A percentile compares a stretch with the other conserved stretches of the same genome.
phyloP scores from a whole-genome alignment of 2,888 invertebrate genomes.

The Nezara viridula region DNA sequence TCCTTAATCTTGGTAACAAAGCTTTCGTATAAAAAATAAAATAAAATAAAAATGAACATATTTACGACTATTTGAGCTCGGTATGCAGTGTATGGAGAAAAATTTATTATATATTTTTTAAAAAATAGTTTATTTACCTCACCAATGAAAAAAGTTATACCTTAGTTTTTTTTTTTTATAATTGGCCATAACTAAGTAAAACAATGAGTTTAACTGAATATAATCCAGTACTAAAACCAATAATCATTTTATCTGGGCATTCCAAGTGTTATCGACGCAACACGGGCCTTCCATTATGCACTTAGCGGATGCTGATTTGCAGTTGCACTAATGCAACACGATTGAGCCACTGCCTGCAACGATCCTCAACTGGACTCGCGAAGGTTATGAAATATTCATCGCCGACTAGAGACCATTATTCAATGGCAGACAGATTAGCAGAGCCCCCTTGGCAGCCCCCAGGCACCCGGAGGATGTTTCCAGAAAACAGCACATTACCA shows the following conservation, averaged over 20 bases:
- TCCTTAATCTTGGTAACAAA: too few relatives aligned
- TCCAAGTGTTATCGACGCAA: background rate
- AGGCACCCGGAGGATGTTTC: background rate
- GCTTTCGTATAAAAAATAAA: too few relatives aligned
- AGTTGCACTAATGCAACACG: background rate
- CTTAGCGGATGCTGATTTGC: background rate
- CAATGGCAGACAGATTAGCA: constrained; percentile 15
- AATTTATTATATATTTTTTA: too few relatives aligned
- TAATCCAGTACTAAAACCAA: too few relatives aligned
- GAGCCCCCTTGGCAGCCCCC: background rate
- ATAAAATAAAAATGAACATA: too few relatives aligned
- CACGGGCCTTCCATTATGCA: constrained; percentile 17
- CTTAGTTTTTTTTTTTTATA: too few relatives aligned
- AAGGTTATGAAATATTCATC: constrained; percentile 11
- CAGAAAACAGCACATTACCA: constrained; percentile 22
- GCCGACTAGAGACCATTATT: background rate
- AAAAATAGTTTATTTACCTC: too few relatives aligned
- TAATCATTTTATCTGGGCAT: background rate
- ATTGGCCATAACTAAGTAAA: too few relatives aligned
- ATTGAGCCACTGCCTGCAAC: background rate
- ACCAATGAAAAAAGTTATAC: too few relatives aligned
- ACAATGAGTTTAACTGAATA: too few relatives aligned
- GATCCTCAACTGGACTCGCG: background rate
- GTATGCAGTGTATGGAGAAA: too few relatives aligned
- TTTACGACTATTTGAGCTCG: too few relatives aligned